phyloP scores from a whole-genome alignment of 2,888 invertebrate genomes.

The Latheticus oryzae region DNA sequence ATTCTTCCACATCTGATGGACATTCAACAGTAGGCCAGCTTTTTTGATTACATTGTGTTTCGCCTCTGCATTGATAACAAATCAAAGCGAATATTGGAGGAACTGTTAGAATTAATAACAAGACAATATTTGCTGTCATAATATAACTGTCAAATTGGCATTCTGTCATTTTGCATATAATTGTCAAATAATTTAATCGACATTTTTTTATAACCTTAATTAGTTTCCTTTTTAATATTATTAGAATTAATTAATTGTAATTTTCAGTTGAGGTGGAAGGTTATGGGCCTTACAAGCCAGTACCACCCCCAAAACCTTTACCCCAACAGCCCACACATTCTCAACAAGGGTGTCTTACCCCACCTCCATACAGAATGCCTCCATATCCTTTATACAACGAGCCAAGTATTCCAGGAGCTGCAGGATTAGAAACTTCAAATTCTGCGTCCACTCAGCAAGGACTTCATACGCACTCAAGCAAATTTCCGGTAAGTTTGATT shows the following conservation, averaged over 20 bases:
- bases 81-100: not conserved
- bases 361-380: constrained; percentile 77
- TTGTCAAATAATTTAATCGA: no score
- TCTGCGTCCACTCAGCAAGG: constrained; percentile 64
- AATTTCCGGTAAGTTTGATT: constrained; percentile 84
- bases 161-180: no score
- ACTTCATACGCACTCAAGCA: constrained; percentile 81
- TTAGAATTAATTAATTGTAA: no score
- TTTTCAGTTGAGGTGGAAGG: constrained; percentile 69
- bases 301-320: constrained; percentile 73
- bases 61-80: not conserved
- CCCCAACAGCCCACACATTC: constrained; percentile 65
- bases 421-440: constrained; percentile 67
- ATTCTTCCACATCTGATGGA: not conserved
- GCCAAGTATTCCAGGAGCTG: constrained; percentile 67
- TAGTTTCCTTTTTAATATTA: no score
- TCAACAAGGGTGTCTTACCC: constrained; percentile 57
- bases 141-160: no score
- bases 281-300: constrained; percentile 71
- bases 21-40: not conserved
- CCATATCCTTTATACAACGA: constrained; percentile 74
- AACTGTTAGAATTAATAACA: not conserved
- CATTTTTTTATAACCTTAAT: no score
- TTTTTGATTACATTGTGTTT: not conserved
- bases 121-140: not conserved